A percentile compares a stretch with the other conserved stretches of the same genome.
Evolutionary conservation across 2,797 vertebrate genomes (phyloP).

Genomic region (Pseudochirops corinnae): DNA sequence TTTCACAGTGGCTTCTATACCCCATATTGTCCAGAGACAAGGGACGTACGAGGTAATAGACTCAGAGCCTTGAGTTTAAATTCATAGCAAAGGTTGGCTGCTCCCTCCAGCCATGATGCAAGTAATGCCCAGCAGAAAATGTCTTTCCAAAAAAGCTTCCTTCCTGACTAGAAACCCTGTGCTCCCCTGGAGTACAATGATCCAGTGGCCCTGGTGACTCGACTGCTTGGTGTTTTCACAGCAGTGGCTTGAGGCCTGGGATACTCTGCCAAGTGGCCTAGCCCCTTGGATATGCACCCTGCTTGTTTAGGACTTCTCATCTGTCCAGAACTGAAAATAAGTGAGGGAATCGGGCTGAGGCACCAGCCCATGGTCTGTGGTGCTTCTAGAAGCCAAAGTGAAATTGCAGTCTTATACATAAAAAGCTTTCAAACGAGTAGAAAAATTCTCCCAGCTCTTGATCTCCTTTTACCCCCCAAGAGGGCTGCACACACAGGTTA

Average conservation of each 20-base stretch:
- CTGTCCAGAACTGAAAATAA: neutral
- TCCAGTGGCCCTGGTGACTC: neutral
- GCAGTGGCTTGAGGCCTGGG: neutral
- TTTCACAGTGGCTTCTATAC: neutral
- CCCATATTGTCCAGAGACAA: neutral
- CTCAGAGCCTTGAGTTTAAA: neutral
- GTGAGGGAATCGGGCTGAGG: no score
- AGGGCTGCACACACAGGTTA: neutral
- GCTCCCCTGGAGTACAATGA: neutral
- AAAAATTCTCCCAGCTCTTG: neutral
- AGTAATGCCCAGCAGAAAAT: neutral
- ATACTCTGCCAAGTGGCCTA: neutral
- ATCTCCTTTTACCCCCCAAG: neutral
- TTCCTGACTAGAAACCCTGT: neutral
- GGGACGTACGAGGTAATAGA: neutral
- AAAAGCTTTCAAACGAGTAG: neutral
- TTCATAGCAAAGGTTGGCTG: neutral
- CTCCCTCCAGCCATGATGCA: neutral
- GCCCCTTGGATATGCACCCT: neutral
- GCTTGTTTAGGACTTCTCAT: neutral
- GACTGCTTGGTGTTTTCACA: neutral
- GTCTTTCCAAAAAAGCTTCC: neutral
- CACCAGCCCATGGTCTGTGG: rapidly evolving
- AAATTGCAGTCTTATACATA: neutral
- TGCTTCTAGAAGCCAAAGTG: neutral